These are phyloP conservation scores for Phyllotreta striolata DNA, from an alignment of 2,888 invertebrate genomes.

Conservation along the genomic window DNA sequence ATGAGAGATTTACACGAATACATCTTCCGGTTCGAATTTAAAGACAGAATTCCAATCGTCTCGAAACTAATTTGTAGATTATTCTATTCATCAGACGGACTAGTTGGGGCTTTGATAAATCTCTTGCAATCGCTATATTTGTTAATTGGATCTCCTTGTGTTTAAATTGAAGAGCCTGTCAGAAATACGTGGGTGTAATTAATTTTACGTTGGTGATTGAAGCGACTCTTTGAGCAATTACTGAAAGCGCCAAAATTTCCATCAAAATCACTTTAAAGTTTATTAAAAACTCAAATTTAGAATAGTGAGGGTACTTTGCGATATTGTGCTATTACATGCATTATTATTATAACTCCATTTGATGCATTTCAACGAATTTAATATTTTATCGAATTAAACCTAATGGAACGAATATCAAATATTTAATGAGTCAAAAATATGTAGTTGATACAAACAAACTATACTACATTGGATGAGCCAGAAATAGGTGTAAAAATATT, in stretches of 20 bases:
- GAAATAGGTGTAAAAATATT: too few relatives aligned
- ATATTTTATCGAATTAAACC: too few relatives aligned
- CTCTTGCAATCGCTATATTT: constrained; percentile 26
- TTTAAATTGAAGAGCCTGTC: constrained; percentile 29
- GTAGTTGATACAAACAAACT: too few relatives aligned
- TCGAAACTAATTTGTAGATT: constrained; percentile 30
- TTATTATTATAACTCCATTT: too few relatives aligned
- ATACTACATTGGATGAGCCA: too few relatives aligned
- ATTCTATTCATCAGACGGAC: constrained; percentile 23
- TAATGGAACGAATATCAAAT: too few relatives aligned
- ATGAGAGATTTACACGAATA: background rate
- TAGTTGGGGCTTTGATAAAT: constrained; percentile 27
- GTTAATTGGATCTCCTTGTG: constrained; percentile 32
- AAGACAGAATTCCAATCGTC: constrained; percentile 12
- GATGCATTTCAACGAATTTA: too few relatives aligned
- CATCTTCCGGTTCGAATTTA: background rate
- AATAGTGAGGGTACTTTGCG: too few relatives aligned
- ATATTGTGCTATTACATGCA: too few relatives aligned
- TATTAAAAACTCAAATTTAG: too few relatives aligned
- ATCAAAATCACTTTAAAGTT: constrained; percentile 20
- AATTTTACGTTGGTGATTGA: constrained; percentile 24
- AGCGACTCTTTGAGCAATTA: constrained; percentile 31
- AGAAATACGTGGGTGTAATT: constrained; percentile 29
- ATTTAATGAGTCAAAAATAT: too few relatives aligned
- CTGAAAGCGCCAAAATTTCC: constrained; percentile 23